Base-by-base conservation (phyloP, 2,113 vertebrate species). In the Sceloporus undulatus region DNA sequence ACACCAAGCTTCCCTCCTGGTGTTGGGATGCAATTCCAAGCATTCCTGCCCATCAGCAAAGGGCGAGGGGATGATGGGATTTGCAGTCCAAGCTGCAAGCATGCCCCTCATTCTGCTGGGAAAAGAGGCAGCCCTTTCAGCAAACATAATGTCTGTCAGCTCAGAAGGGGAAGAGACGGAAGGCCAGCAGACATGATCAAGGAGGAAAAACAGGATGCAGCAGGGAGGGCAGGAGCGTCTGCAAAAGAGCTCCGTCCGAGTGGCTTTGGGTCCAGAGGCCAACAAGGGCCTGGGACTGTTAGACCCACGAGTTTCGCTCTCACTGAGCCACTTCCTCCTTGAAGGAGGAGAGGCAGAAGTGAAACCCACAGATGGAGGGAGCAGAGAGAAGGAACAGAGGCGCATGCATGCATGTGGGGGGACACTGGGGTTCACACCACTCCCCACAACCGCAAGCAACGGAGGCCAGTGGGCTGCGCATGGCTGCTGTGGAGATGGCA, bases 351-450 rank as follows among this genome's bases (percentile, higher is more conserved):
- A 96, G 94, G 95, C 94, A 96, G 97, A 97, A 97, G 91, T 91
- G 97, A 97, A 97, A 97, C 96, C 94, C 92, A 84, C 97, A 97
- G 97, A 96, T 97, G 97, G 52, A 85, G 62, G 90, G 94, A 81
- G 93, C 74, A 16, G 82, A 91, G 82, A 85, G 73, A 10, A 48
- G 75, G 52, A 11, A 7, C 48, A n/a, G 21, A 14, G 40, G 38
- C 13, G 56, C 40, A 48, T 78, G 14, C 2, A 65, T 34, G 68
- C 66, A 18, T 5, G 19, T 3, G 19, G 11, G 27, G 68, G 25
- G n/a, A 40, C 48, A 48, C 5, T 48, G 48, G 48, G 48, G 48
- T 48, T 48, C 48, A 48, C 48, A 48, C 48, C 48, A 48, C 48
- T 48, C 48, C 48, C 48, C 48, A 48, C 48, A 48, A 48, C 77